phyloP scores from a whole-genome alignment of 1,140 invertebrate genomes.

The Ruditapes philippinarum region DNA sequence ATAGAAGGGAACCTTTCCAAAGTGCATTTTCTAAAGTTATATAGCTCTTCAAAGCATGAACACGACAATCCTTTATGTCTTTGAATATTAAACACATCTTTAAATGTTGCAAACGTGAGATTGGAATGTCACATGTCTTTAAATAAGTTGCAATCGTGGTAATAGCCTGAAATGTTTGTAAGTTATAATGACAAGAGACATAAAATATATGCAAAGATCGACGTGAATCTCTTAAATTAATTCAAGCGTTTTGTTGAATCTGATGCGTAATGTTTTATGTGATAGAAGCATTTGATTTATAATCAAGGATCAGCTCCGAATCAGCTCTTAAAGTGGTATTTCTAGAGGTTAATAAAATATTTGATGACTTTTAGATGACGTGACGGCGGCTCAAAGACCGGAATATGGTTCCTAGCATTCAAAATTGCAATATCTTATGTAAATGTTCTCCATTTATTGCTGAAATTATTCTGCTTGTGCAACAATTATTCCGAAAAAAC shows the following conservation, averaged over 20 bases:
- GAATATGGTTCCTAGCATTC: not conserved
- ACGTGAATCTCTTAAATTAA: too few relatives aligned
- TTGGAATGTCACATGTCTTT: too few relatives aligned
- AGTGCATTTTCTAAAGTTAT: too few relatives aligned
- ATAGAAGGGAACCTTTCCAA: too few relatives aligned
- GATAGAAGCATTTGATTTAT: not conserved
- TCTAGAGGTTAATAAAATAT: not conserved
- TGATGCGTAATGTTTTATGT: not conserved
- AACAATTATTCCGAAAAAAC: not conserved
- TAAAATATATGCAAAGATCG: too few relatives aligned
- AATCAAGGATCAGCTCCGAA: not conserved
- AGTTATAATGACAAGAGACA: too few relatives aligned
- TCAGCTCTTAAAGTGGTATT: not conserved
- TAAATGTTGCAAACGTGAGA: too few relatives aligned
- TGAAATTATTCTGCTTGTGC: not conserved
- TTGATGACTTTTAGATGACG: not conserved
- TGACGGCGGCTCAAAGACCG: not conserved
- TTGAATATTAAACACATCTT: too few relatives aligned
- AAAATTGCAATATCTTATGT: slow-evolving; percentile 31
- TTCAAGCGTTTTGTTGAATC: not conserved
- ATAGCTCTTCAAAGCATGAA: too few relatives aligned
- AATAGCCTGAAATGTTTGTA: too few relatives aligned
- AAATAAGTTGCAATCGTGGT: too few relatives aligned
- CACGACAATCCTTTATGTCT: too few relatives aligned
- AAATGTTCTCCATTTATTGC: not conserved